phyloP scores from a whole-genome alignment of 2,888 invertebrate genomes.

The Agrenia bidenticulata region DNA sequence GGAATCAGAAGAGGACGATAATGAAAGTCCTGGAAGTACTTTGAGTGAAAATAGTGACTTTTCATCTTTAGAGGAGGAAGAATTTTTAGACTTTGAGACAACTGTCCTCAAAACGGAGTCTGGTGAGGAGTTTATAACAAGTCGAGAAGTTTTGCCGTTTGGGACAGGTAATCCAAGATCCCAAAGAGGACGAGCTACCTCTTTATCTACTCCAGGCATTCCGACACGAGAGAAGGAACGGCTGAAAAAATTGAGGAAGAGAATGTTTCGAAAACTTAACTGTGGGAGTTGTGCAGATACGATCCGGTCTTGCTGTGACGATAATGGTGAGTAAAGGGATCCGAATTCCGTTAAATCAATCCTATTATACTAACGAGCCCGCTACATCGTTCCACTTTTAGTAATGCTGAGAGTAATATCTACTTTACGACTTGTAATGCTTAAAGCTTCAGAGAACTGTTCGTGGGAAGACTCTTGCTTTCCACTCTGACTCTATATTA shows the following conservation, averaged over 20 bases:
- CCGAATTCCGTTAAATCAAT: too few relatives aligned
- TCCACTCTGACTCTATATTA: too few relatives aligned
- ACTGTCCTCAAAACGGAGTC: neutral
- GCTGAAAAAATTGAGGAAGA: conserved; percentile 24
- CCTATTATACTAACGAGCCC: too few relatives aligned
- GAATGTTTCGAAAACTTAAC: conserved; percentile 41
- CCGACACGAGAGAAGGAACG: conserved; percentile 2
- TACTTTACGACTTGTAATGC: too few relatives aligned
- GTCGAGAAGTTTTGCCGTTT: neutral
- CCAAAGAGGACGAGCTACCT: neutral
- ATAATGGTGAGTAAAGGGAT: conserved; percentile 22
- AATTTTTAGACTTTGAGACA: conserved; percentile 7
- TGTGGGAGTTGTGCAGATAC: conserved; percentile 42
- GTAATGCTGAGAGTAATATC: too few relatives aligned
- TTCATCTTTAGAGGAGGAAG: conserved; percentile 26
- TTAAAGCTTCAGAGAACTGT: too few relatives aligned
- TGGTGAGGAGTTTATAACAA: neutral
- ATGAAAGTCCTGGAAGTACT: neutral
- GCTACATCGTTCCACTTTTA: too few relatives aligned
- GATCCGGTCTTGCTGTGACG: conserved; percentile 40
- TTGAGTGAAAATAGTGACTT: conserved; percentile 12
- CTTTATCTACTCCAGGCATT: neutral
- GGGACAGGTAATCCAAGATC: neutral
- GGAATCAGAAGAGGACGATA: conserved; percentile 2
- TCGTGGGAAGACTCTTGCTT: too few relatives aligned